Base-by-base conservation (phyloP, 2,888 invertebrate species). In the Epistrophella euchroma region DNA sequence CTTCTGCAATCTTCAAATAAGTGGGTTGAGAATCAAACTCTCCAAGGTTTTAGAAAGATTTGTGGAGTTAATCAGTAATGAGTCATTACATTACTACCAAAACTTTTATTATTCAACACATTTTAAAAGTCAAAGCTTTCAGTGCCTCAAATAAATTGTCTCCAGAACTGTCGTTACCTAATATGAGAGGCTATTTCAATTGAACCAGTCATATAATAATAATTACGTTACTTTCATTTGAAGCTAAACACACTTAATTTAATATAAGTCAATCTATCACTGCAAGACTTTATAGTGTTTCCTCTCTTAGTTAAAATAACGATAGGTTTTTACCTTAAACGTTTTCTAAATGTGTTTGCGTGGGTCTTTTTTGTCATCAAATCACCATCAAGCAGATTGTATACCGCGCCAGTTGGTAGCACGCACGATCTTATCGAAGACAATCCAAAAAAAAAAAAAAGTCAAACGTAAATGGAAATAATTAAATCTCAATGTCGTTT, bases 401-500 rank as follows among this genome's bases (percentile, higher is more conserved):
- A 64, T 43, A 45, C 35, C 11, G 9, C 17, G 32, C 66, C 66
- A 28, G 19, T 62, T 50, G 35, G 77, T 62, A 73, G 73, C 72
- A 72, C 73, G 81, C 75, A 80, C 80, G 76, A 68, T 76, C 68
- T 17, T 56, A 58, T 43, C 60, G 19, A 50, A 25, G 62, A 71
- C 64, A 62, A 22, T 55, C 43, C 32, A 45, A 47, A n/a, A n/a
- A 52, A 62, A 28, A 7, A 25, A 9, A 55, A 55, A 37, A 52
- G 45, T 60, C 25, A 5, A 13, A 40, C 78, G n/a, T 70, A 82
- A 71, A 86, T 77, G 86, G 86, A 64, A 82, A 86, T 82, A 77
- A 86, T 86, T 82, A 86, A 86, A 68, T n/a, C 62, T 74, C 70
- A 70, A 71, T 74, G 86, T 66, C 64, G 81, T 45, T 56, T 70